A percentile compares a stretch with the other conserved stretches of the same genome.
Conservation (phyloP, 2,888 invertebrate species). For the Drosophila mimica region DNA sequence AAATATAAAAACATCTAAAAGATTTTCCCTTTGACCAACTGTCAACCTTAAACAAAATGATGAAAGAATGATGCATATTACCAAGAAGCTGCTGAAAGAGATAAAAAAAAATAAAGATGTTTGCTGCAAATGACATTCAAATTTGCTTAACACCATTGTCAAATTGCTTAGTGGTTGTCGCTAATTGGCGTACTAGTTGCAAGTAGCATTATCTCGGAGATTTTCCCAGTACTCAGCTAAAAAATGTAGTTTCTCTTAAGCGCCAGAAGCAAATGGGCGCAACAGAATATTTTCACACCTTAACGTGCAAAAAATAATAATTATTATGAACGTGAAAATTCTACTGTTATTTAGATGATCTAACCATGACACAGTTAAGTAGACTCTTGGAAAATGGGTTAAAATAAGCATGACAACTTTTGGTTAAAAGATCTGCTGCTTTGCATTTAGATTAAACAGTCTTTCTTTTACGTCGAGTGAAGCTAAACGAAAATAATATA, state of each 20-base stretch:
- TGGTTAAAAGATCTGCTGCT: neutral
- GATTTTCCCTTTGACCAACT: conserved; percentile 8
- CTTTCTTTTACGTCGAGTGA: neutral
- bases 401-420: neutral
- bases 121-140: conserved; percentile 33
- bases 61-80: neutral
- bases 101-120: conserved; percentile 13
- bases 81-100: neutral
- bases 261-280: conserved; percentile 3
- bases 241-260: conserved; percentile 16
- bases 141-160: conserved; percentile 23
- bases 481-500: neutral
- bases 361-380: conserved; percentile 46
- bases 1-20: neutral
- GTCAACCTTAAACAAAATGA: neutral
- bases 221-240: conserved; percentile 34
- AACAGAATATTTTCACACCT: conserved; percentile 52
- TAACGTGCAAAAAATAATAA: conserved; percentile 35
- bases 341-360: conserved; percentile 42
- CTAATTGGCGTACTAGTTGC: conserved; percentile 31
- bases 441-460: neutral
- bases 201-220: conserved; percentile 24
- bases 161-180: conserved; percentile 14
- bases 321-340: conserved; percentile 56
- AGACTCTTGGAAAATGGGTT: conserved; percentile 9